phyloP scores from a whole-genome alignment of 2,797 vertebrate species.

The Poecilia picta region DNA sequence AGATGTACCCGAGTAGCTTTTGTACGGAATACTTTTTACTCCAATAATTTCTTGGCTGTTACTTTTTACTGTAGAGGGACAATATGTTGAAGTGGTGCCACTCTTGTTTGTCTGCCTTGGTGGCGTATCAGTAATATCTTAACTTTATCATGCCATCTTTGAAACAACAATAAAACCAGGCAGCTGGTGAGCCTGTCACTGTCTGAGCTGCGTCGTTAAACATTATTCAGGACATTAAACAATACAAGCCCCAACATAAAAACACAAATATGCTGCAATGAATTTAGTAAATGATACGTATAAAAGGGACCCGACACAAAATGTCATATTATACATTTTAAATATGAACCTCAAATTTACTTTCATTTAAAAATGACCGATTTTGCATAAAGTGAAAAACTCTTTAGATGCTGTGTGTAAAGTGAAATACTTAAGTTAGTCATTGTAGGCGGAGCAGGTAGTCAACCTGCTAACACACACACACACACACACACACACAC shows the following conservation, averaged over 20 bases:
- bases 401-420: not conserved
- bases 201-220: constrained; percentile 5
- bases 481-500: no score
- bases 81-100: not conserved
- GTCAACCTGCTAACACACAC: constrained; percentile 58
- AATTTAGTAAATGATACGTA: not conserved
- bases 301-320: constrained; percentile 5
- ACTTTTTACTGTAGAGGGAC: not conserved
- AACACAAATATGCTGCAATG: not conserved
- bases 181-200: not conserved
- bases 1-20: not conserved
- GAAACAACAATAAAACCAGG: not conserved
- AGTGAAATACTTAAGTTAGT: constrained; percentile 11
- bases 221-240: not conserved
- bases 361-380: not conserved
- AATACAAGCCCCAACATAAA: not conserved
- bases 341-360: not conserved
- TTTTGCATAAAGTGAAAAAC: not conserved
- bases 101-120: not conserved
- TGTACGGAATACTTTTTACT: not conserved
- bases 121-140: not conserved
- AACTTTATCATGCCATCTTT: not conserved
- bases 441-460: constrained; percentile 43
- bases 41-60: not conserved
- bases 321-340: not conserved